Percentiles rank a stretch among this genome's conserved stretches.
These are phyloP conservation scores for Sander vitreus DNA, from an alignment of 2,113 vertebrate genomes.

Conservation along the genomic window DNA sequence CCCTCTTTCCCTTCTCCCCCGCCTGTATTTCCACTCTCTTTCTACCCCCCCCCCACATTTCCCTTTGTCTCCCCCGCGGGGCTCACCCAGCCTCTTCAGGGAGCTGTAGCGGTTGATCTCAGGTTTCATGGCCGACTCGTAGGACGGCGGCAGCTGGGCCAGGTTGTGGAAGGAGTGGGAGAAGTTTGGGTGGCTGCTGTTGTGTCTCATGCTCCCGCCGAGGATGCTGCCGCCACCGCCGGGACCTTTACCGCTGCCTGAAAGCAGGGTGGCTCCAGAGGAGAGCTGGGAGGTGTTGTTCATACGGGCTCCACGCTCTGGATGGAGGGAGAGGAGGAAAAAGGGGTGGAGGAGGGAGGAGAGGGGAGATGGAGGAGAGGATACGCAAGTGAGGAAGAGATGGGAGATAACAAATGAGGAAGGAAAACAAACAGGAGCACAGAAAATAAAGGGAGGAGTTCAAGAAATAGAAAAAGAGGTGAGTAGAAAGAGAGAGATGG, in stretches of 20 bases:
- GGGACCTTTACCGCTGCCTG: slow-evolving; percentile 63
- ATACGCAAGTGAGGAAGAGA: neutral
- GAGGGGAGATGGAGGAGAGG: neutral
- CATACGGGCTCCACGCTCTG: slow-evolving; percentile 83
- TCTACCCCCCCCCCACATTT: neutral
- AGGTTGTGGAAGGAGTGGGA: slow-evolving; percentile 94
- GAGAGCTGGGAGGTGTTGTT: slow-evolving; percentile 84
- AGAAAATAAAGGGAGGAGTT: neutral
- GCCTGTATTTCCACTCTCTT: too few species aligned
- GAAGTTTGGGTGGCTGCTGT: slow-evolving; percentile 85
- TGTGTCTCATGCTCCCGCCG: slow-evolving; percentile 82
- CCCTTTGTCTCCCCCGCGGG: neutral
- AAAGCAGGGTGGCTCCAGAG: slow-evolving; percentile 78
- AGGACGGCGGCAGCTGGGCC: slow-evolving; percentile 91
- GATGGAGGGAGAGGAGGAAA: neutral
- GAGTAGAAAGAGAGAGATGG: neutral
- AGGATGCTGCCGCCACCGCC: slow-evolving; percentile 20
- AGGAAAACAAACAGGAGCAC: neutral
- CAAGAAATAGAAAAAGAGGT: neutral
- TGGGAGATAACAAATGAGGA: neutral
- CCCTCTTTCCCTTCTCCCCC: too few species aligned
- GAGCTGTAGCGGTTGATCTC: slow-evolving; percentile 92
- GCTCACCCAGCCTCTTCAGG: slow-evolving; percentile 91
- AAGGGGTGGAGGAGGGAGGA: neutral
- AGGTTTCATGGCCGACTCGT: slow-evolving; percentile 87